Conservation (phyloP, 2,888 invertebrate species). For the Cerastoderma edule region DNA sequence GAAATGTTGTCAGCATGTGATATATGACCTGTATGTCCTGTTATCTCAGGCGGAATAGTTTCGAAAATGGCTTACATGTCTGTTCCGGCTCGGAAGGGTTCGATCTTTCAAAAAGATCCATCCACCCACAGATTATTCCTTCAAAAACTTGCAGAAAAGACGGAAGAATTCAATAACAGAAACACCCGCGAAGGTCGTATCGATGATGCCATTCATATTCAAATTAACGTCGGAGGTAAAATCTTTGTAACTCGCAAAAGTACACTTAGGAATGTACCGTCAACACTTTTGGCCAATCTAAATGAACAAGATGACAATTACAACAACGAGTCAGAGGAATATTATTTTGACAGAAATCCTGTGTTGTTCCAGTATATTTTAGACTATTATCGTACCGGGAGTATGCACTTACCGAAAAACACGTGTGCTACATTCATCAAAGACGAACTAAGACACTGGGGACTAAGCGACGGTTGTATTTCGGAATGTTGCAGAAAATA, state of each 20-base stretch:
- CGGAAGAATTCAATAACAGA: constrained; percentile 51
- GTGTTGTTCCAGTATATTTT: constrained; percentile 65
- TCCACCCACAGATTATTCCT: constrained; percentile 30
- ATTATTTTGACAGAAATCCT: constrained; percentile 74
- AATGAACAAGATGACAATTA: constrained; percentile 41
- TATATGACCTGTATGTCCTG: background rate
- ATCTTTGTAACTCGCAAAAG: constrained; percentile 53
- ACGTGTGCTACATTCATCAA: constrained; percentile 60
- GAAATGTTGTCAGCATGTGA: too few species aligned
- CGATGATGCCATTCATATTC: constrained; percentile 46
- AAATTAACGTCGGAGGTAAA: constrained; percentile 60
- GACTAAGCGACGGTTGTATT: constrained; percentile 57
- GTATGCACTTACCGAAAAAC: constrained; percentile 68
- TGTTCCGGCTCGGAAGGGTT: constrained; percentile 44
- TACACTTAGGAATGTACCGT: constrained; percentile 58
- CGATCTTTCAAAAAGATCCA: constrained; percentile 49
- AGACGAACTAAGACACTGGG: constrained; percentile 70
- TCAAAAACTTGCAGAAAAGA: constrained; percentile 42
- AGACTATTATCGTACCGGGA: constrained; percentile 66
- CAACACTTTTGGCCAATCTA: constrained; percentile 51
- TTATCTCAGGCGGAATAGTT: background rate
- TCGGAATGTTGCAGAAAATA: constrained; percentile 67
- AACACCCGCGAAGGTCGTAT: constrained; percentile 29
- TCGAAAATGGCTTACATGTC: constrained; percentile 43
- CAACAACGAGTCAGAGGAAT: constrained; percentile 44